Evolutionary conservation across 53 echinoderm and acorn worm genomes (phyloP).

Genomic region (Temnopleurus reevesii): DNA sequence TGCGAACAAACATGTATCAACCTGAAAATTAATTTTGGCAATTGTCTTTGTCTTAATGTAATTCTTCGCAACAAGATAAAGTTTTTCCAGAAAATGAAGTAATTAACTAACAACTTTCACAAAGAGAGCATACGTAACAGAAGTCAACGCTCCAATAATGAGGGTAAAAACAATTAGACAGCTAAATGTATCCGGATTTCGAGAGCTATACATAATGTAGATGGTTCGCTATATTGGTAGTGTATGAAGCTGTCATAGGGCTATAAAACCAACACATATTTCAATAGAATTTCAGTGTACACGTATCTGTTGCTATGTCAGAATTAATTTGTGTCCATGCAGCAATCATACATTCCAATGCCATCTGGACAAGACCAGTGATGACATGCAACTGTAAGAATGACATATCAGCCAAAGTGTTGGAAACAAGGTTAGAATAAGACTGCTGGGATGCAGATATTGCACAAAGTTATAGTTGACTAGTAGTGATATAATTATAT

Average conservation of each 20-base stretch:
- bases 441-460: not conserved
- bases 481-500: not conserved
- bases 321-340: too few relatives aligned
- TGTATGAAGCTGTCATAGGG: too few relatives aligned
- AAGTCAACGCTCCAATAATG: not conserved
- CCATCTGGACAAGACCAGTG: too few relatives aligned
- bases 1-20: too few relatives aligned
- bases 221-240: not conserved
- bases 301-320: not conserved
- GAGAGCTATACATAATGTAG: not conserved
- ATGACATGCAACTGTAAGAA: too few relatives aligned
- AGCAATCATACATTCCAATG: not conserved
- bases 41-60: not conserved
- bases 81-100: not conserved
- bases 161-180: not conserved
- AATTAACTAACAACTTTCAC: not conserved
- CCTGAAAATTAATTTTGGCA: not conserved
- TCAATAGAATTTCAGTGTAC: not conserved
- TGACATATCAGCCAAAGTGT: slow-evolving; percentile 30
- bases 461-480: not conserved
- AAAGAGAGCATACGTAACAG: not conserved
- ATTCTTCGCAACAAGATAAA: not conserved
- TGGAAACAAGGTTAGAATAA: not conserved
- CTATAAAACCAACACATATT: not conserved
- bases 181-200: too few relatives aligned